Percentiles rank a stretch among this genome's conserved stretches.
Evolutionary conservation across 2,113 vertebrate species (phyloP).

Genomic region (Planiliza haematocheilus): DNA sequence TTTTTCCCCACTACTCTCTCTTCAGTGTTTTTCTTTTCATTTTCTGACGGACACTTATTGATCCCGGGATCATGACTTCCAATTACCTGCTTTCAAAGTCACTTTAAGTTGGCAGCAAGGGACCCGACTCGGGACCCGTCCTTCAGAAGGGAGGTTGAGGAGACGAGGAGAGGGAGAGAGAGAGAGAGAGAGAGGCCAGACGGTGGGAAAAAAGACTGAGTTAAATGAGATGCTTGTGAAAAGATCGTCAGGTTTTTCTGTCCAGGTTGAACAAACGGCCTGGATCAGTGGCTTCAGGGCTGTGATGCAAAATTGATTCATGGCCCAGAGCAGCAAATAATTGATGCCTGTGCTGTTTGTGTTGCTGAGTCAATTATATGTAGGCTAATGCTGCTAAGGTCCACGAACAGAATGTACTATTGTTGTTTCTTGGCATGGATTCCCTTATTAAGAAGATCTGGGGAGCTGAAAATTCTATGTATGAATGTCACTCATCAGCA

Average conservation of each 20-base stretch:
- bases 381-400: constrained; percentile 32
- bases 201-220: not conserved
- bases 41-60: constrained; percentile 77
- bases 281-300: constrained; percentile 62
- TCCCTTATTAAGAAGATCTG: not conserved
- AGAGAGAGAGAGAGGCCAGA: constrained; percentile 8
- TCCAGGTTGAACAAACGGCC: constrained; percentile 48
- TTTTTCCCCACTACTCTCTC: constrained; percentile 1
- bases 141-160: constrained; percentile 44
- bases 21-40: constrained; percentile 50
- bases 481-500: no score
- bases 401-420: constrained; percentile 15
- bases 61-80: constrained; percentile 80
- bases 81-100: constrained; percentile 82
- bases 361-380: constrained; percentile 55
- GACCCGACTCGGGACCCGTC: constrained; percentile 52
- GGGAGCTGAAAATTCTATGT: no score
- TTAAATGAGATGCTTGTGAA: constrained; percentile 45
- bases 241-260: constrained; percentile 34
- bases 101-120: constrained; percentile 68
- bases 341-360: constrained; percentile 50
- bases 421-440: constrained; percentile 31
- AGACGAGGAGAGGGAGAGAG: constrained; percentile 21
- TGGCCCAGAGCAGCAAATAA: constrained; percentile 42
- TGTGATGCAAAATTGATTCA: constrained; percentile 54